Evolutionary conservation across 2,797 vertebrate species (phyloP).

Genomic region (Pangasius mekongensis): DNA sequence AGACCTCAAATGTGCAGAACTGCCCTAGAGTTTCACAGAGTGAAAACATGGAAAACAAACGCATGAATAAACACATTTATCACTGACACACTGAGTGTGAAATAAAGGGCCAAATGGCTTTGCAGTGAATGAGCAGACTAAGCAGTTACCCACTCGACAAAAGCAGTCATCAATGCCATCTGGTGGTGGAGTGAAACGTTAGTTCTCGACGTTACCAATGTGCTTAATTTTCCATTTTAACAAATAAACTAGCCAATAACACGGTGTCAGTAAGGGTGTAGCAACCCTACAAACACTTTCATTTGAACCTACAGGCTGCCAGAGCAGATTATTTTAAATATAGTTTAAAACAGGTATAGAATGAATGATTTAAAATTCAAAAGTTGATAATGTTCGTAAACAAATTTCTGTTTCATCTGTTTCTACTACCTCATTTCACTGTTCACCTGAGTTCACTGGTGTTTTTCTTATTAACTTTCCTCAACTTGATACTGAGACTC

Average conservation of each 20-base stretch:
- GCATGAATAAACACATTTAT: background rate
- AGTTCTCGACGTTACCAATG: background rate
- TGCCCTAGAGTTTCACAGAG: background rate
- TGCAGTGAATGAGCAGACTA: background rate
- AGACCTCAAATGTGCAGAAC: background rate
- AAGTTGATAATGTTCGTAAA: no score
- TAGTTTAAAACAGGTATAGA: no score
- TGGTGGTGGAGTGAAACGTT: background rate
- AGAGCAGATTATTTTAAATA: background rate
- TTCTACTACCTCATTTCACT: no score
- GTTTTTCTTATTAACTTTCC: no score
- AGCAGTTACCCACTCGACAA: background rate
- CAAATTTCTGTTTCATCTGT: no score
- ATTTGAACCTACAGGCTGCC: background rate
- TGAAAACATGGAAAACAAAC: background rate
- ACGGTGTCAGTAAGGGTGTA: no score
- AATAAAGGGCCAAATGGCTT: background rate
- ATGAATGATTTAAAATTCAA: no score
- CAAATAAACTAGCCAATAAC: background rate
- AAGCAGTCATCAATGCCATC: background rate
- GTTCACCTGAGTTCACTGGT: no score
- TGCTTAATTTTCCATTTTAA: background rate
- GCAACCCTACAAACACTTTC: background rate
- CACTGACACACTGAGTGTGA: background rate
- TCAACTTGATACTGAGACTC: no score